Percentiles rank a stretch among this genome's conserved stretches.
phyloP scores from a whole-genome alignment of 2,113 vertebrate species.

The Excalfactoria chinensis region DNA sequence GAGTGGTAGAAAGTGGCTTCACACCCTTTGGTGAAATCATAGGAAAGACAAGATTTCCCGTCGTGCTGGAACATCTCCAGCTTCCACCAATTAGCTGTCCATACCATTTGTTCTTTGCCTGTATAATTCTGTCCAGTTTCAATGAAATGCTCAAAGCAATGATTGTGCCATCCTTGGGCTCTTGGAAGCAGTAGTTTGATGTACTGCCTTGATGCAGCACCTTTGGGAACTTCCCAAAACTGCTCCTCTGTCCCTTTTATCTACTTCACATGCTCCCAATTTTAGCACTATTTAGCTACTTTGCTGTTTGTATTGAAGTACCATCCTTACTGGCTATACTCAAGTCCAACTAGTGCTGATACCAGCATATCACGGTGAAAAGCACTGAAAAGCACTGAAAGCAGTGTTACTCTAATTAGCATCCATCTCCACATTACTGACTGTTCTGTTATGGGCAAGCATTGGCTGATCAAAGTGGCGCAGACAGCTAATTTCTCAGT shows the following conservation, averaged over 20 bases:
- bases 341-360: not conserved
- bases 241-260: not conserved
- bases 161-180: not conserved
- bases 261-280: not conserved
- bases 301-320: not conserved
- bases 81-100: slow-evolving; percentile 1
- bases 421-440: too few species aligned
- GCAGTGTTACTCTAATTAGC: too few species aligned
- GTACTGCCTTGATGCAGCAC: not conserved
- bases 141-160: not conserved
- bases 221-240: not conserved
- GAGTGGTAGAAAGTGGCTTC: not conserved
- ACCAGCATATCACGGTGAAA: not conserved
- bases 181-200: slow-evolving; percentile 3
- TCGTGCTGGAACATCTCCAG: slow-evolving; percentile 11
- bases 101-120: not conserved
- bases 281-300: not conserved
- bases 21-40: not conserved
- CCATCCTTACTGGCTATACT: not conserved
- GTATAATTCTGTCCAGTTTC: not conserved
- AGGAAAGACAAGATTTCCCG: not conserved
- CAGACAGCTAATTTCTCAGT: too few species aligned
- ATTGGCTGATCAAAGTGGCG: too few species aligned
- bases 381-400: too few species aligned
- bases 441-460: too few species aligned